Evolutionary conservation across 2,113 vertebrate genomes (phyloP).

Genomic region (Phycodurus eques): DNA sequence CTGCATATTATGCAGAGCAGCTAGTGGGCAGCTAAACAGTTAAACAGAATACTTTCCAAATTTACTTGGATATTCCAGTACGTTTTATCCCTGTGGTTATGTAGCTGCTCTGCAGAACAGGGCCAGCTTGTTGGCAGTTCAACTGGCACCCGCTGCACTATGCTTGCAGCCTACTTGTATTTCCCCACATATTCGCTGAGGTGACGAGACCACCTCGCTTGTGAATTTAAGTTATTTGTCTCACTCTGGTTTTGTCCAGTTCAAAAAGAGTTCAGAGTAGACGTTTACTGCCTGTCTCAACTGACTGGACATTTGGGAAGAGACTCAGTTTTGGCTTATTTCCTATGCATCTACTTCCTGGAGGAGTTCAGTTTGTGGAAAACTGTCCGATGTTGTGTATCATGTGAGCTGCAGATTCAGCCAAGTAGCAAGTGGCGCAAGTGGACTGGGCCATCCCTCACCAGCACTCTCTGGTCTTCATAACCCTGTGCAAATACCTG

Average conservation of each 20-base stretch:
- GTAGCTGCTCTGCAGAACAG: slow-evolving; percentile 50
- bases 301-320: background rate
- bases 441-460: slow-evolving; percentile 13
- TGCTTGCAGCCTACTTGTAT: slow-evolving; percentile 50
- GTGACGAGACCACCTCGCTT: slow-evolving; percentile 43
- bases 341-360: slow-evolving; percentile 13
- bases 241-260: slow-evolving; percentile 23
- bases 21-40: too few species aligned
- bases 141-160: slow-evolving; percentile 45
- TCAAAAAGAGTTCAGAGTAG: background rate
- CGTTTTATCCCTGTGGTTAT: background rate
- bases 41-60: background rate
- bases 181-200: slow-evolving; percentile 61
- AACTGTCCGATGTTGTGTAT: slow-evolving; percentile 31
- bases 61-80: background rate
- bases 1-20: background rate
- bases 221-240: slow-evolving; percentile 42
- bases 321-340: background rate
- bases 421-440: slow-evolving; percentile 14
- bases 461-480: slow-evolving; percentile 37
- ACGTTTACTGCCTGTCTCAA: background rate
- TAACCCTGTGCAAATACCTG: slow-evolving; percentile 51
- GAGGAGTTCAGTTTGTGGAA: slow-evolving; percentile 27
- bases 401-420: slow-evolving; percentile 29
- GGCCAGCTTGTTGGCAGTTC: slow-evolving; percentile 47